Evolutionary conservation across 2,113 vertebrate genomes (phyloP).

Genomic region (Triplophysa tibetana): DNA sequence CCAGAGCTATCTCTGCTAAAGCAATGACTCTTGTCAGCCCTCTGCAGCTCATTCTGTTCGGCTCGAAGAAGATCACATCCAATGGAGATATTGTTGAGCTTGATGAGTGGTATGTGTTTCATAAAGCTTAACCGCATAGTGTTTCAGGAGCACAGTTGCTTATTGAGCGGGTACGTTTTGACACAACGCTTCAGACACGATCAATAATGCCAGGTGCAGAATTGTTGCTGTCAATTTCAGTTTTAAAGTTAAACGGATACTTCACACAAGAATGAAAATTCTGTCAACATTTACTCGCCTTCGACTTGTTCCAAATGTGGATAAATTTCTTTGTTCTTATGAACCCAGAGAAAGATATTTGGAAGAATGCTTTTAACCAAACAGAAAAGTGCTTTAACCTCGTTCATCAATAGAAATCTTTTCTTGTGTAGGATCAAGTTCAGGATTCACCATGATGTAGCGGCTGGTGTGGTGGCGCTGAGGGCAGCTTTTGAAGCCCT

Average conservation of each 20-base stretch:
- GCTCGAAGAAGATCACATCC: constrained; percentile 87
- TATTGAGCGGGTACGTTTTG: not conserved
- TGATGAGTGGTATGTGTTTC: constrained; percentile 84
- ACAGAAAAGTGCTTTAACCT: not conserved
- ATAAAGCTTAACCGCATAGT: not conserved
- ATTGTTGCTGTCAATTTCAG: too few species aligned
- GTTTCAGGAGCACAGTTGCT: not conserved
- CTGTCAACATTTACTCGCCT: too few species aligned
- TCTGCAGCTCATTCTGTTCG: constrained; percentile 91
- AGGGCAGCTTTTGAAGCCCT: constrained; percentile 87
- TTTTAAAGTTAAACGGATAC: too few species aligned
- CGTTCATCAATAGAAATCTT: constrained; percentile 9
- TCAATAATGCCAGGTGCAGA: not conserved
- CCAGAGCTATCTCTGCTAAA: constrained; percentile 95
- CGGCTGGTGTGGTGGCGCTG: constrained; percentile 79
- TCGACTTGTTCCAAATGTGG: too few species aligned
- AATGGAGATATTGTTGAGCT: constrained; percentile 82
- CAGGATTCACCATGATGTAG: constrained; percentile 75
- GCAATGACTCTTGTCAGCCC: constrained; percentile 95
- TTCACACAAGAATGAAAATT: too few species aligned
- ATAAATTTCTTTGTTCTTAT: too few species aligned
- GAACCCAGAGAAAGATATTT: too few species aligned
- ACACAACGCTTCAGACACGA: not conserved
- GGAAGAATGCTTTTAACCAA: too few species aligned
- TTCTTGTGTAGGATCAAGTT: constrained; percentile 83